Evolutionary conservation across 2,113 vertebrate species (phyloP).

Genomic region (Urocitellus parryii): DNA sequence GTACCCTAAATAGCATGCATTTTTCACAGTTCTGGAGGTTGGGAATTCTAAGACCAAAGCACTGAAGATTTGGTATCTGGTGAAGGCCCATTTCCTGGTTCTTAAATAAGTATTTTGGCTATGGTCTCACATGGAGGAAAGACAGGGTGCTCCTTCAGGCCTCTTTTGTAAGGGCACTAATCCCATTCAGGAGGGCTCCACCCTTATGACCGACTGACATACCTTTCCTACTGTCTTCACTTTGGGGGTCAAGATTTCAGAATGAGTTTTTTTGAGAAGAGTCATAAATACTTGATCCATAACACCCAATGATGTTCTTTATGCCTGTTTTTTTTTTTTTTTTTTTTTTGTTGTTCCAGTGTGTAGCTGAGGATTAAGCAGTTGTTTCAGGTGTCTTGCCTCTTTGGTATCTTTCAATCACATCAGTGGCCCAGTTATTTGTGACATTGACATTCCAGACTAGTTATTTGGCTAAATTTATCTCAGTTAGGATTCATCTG

Average conservation of each 20-base stretch:
- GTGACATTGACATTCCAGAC: background rate
- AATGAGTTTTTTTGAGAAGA: background rate
- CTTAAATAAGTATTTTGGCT: background rate
- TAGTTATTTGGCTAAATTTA: constrained; percentile 16
- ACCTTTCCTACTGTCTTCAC: background rate
- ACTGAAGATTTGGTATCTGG: background rate
- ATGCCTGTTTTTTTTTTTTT: background rate
- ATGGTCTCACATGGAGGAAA: no score
- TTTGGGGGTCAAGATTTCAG: background rate
- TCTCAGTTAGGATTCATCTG: background rate
- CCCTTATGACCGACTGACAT: background rate
- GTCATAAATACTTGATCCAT: no score
- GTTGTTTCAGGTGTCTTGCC: background rate
- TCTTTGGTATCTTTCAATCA: background rate
- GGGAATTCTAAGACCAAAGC: background rate
- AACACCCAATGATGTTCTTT: background rate
- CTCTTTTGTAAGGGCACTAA: background rate
- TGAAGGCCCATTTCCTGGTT: background rate
- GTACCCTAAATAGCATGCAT: background rate
- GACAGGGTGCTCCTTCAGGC: no score
- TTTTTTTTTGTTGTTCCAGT: background rate
- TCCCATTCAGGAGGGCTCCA: background rate
- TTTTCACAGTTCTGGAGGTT: background rate
- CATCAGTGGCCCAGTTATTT: background rate
- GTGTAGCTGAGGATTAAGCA: background rate